phyloP scores from a whole-genome alignment of 2,113 vertebrate species.

The Hyaena hyaena region DNA sequence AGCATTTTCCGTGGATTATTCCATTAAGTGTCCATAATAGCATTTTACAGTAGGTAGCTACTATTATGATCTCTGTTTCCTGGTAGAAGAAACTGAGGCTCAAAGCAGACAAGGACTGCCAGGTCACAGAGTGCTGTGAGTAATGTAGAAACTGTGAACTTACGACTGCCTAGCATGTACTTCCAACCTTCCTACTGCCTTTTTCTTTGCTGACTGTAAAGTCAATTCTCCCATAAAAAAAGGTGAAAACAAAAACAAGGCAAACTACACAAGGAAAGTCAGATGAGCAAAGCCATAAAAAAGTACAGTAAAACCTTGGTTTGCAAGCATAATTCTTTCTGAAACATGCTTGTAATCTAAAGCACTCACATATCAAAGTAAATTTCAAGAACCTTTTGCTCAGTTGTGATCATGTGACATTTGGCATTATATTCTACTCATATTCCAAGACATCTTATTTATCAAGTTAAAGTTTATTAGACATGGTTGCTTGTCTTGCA shows the following conservation, averaged over 20 bases:
- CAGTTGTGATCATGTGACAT: too few species aligned
- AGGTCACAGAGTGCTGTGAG: rapidly evolving
- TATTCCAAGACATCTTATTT: too few species aligned
- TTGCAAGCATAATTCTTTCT: too few species aligned
- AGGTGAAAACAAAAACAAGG: neutral
- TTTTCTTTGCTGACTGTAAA: neutral
- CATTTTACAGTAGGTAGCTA: neutral
- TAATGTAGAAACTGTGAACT: neutral
- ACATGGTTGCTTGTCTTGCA: too few species aligned
- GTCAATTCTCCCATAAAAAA: neutral
- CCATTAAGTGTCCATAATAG: neutral
- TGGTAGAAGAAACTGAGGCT: neutral
- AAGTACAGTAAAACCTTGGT: too few species aligned
- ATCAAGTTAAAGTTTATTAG: too few species aligned
- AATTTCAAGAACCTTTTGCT: too few species aligned
- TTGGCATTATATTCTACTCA: too few species aligned
- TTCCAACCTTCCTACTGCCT: neutral
- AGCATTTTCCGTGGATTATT: neutral
- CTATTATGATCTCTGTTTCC: neutral
- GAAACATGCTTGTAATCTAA: too few species aligned
- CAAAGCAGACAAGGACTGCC: neutral
- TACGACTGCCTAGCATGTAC: neutral
- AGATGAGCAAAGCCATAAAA: neutral
- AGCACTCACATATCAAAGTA: too few species aligned
- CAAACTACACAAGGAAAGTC: neutral